Evolutionary conservation across 2,888 invertebrate genomes (phyloP).

Genomic region (Luperina testacea): DNA sequence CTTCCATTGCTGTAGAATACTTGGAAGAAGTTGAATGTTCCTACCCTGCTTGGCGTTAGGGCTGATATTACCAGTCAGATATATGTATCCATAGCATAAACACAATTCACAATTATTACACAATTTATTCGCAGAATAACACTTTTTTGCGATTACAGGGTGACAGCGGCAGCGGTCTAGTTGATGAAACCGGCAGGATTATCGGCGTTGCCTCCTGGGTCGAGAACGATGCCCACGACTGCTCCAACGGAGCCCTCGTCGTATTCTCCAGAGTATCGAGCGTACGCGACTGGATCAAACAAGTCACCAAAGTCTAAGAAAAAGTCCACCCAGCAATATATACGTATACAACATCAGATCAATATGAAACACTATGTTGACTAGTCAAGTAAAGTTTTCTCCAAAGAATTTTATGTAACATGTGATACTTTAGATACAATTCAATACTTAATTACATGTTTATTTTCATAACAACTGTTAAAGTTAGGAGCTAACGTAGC

Average conservation of each 20-base stretch:
- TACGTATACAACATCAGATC: slow-evolving; percentile 59
- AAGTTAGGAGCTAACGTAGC: slow-evolving; percentile 34
- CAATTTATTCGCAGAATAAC: not conserved
- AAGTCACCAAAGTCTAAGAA: slow-evolving; percentile 77
- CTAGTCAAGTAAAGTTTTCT: slow-evolving; percentile 62
- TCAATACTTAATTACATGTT: slow-evolving; percentile 29
- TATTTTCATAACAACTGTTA: slow-evolving; percentile 40
- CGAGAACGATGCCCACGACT: slow-evolving; percentile 81
- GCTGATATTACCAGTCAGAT: no score
- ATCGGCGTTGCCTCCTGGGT: slow-evolving; percentile 87
- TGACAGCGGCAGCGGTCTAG: slow-evolving; percentile 87
- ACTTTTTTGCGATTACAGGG: slow-evolving; percentile 73
- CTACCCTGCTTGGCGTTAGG: not conserved
- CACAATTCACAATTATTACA: no score
- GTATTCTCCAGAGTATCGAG: slow-evolving; percentile 81
- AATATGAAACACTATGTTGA: slow-evolving; percentile 58
- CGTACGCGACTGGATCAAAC: slow-evolving; percentile 81
- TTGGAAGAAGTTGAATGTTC: not conserved
- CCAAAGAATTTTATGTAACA: slow-evolving; percentile 57
- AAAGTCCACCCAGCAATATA: slow-evolving; percentile 24
- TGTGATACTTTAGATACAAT: slow-evolving; percentile 51
- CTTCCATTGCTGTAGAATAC: not conserved
- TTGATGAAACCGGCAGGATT: slow-evolving; percentile 75
- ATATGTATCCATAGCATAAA: not conserved
- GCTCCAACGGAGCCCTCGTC: slow-evolving; percentile 80